A percentile compares a stretch with the other conserved stretches of the same genome.
Evolutionary conservation across 2,888 invertebrate genomes (phyloP).

Genomic region (Acrobasis consociella): DNA sequence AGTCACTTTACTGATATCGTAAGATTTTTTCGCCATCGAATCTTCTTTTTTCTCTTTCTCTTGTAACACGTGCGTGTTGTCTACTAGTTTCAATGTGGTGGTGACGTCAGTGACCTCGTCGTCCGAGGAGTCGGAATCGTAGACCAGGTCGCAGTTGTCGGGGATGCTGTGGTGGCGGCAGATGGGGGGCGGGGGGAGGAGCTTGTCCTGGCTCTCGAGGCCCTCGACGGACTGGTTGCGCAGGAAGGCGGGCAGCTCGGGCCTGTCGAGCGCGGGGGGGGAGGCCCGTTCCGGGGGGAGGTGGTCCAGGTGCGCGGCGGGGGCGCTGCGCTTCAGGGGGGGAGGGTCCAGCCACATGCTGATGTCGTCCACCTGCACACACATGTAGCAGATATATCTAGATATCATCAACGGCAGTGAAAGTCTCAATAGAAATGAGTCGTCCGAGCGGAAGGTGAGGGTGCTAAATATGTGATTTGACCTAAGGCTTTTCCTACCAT

Average conservation of each 20-base stretch:
- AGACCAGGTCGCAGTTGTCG: slow-evolving; percentile 36
- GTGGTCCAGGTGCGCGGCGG: slow-evolving; percentile 54
- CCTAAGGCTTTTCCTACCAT: too few relatives aligned
- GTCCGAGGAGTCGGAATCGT: slow-evolving; percentile 48
- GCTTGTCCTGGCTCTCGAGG: slow-evolving; percentile 56
- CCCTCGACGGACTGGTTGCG: slow-evolving; percentile 76
- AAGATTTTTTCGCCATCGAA: slow-evolving; percentile 53
- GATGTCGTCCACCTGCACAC: slow-evolving; percentile 70
- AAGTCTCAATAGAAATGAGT: too few relatives aligned
- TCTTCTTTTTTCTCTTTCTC: slow-evolving; percentile 55
- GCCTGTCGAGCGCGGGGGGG: slow-evolving; percentile 43
- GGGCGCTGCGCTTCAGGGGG: slow-evolving; percentile 58
- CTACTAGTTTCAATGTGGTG: slow-evolving; percentile 41
- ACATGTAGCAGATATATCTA: too few relatives aligned
- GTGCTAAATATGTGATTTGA: too few relatives aligned
- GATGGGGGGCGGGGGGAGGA: slow-evolving; percentile 48
- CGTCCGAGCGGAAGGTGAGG: too few relatives aligned
- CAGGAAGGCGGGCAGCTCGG: slow-evolving; percentile 60
- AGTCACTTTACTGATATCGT: slow-evolving; percentile 57
- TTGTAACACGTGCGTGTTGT: slow-evolving; percentile 44
- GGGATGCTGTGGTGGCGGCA: slow-evolving; percentile 64
- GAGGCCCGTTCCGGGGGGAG: slow-evolving; percentile 35
- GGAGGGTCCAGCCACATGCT: slow-evolving; percentile 70
- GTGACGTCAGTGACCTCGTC: slow-evolving; percentile 44
- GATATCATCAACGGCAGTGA: too few relatives aligned